A percentile compares a stretch with the other conserved stretches of the same genome.
Conservation (phyloP, 2,113 vertebrate species). For the Clarias macrocephalus region DNA sequence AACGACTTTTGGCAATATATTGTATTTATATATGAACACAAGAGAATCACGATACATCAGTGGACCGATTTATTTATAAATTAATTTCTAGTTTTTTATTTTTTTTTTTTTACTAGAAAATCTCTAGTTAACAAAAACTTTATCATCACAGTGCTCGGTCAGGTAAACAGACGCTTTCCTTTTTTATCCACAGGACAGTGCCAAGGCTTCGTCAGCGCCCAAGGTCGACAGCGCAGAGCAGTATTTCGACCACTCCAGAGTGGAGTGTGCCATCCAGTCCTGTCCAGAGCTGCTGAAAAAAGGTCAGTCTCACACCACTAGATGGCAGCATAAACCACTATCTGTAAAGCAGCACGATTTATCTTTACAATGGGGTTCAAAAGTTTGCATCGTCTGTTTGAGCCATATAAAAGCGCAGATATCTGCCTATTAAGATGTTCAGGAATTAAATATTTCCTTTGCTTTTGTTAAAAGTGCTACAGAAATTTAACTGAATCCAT, state of each 20-base stretch:
- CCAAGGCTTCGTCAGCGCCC: constrained; percentile 61
- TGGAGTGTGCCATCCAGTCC: constrained; percentile 87
- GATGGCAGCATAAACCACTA: constrained; percentile 32
- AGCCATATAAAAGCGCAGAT: background rate
- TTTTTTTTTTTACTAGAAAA: too few species aligned
- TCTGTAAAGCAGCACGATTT: background rate
- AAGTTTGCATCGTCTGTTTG: background rate
- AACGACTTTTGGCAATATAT: too few species aligned
- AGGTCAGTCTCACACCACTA: constrained; percentile 71
- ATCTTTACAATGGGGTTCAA: background rate
- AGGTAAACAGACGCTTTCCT: background rate
- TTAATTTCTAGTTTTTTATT: too few species aligned
- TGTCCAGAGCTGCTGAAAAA: constrained; percentile 88
- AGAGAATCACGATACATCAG: too few species aligned
- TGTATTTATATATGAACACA: too few species aligned
- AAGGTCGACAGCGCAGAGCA: constrained; percentile 70
- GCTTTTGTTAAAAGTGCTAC: background rate
- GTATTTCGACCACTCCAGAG: constrained; percentile 81
- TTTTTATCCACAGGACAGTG: constrained; percentile 66
- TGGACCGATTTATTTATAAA: too few species aligned
- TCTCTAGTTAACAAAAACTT: background rate
- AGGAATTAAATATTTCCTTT: background rate
- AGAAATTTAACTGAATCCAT: background rate
- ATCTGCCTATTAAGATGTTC: background rate
- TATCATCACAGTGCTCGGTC: background rate